A percentile compares a stretch with the other conserved stretches of the same genome.
Evolutionary conservation across 2,113 vertebrate genomes (phyloP).

Genomic region (Ia io): DNA sequence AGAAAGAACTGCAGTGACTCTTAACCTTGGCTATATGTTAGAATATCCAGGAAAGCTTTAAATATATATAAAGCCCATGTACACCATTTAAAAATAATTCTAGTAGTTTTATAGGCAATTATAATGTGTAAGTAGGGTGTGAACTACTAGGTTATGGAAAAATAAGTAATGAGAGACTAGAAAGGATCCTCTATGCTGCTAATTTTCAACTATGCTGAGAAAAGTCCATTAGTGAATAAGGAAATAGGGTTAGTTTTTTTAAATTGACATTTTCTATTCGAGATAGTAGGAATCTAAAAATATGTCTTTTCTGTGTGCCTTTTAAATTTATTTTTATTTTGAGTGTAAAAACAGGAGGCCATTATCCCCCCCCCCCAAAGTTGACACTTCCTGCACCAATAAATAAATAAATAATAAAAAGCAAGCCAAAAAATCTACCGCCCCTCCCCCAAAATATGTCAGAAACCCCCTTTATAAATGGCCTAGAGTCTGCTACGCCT

Average conservation of each 20-base stretch:
- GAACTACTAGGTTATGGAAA: neutral
- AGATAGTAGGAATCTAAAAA: neutral
- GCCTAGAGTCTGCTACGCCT: neutral
- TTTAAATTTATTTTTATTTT: neutral
- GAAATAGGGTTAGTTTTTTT: neutral
- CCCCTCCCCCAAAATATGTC: neutral
- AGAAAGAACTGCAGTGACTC: neutral
- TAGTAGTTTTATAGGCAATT: neutral
- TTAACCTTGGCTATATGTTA: neutral
- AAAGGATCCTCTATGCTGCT: neutral
- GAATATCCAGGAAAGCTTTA: neutral
- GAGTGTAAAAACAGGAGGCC: neutral
- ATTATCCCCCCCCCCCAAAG: neutral
- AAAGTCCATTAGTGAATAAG: neutral
- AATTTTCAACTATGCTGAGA: neutral
- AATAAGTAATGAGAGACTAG: neutral
- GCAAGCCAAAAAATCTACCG: neutral
- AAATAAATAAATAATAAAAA: neutral
- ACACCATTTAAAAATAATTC: neutral
- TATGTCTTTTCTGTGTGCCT: neutral
- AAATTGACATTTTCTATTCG: neutral
- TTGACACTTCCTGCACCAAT: neutral
- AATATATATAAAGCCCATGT: neutral
- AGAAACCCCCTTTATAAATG: neutral
- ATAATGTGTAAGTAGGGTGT: neutral